Percentiles rank a stretch among this genome's conserved stretches.
phyloP scores from a whole-genome alignment of 1,140 invertebrate species.

The Dinoponera quadriceps region DNA sequence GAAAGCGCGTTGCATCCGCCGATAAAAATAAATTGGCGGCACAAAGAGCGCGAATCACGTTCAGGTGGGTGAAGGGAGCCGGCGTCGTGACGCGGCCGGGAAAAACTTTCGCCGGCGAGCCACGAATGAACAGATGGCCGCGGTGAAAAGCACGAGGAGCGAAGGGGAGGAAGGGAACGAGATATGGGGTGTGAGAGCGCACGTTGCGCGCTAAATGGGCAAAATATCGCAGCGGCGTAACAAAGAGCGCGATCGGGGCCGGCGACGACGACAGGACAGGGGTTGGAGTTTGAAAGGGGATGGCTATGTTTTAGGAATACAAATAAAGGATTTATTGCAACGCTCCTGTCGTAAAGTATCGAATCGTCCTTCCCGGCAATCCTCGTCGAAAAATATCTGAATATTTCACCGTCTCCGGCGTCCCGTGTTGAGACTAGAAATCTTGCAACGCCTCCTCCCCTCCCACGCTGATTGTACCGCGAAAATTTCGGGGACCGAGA shows the following conservation, averaged over 20 bases:
- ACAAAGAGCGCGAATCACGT: slow-evolving; percentile 1
- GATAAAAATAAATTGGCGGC: slow-evolving; percentile 31
- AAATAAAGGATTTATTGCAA: slow-evolving; percentile 63
- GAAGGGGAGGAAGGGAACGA: not conserved
- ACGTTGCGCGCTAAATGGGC: not conserved
- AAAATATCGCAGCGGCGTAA: slow-evolving; percentile 20
- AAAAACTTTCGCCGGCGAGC: not conserved
- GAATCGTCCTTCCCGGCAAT: no score
- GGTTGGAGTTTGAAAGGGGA: not conserved
- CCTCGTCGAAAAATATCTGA: not conserved
- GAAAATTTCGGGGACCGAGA: not conserved
- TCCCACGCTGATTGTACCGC: not conserved
- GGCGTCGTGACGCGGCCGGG: not conserved
- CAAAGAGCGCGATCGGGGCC: not conserved
- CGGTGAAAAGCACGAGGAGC: not conserved
- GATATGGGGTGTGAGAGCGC: not conserved
- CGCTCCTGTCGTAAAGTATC: slow-evolving; percentile 30
- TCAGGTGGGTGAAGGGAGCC: slow-evolving; percentile 9
- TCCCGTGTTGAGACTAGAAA: not conserved
- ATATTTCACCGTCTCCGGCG: not conserved
- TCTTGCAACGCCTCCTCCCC: not conserved
- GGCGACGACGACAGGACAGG: not conserved
- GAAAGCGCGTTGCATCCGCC: not conserved
- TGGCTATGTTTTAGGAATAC: slow-evolving; percentile 29
- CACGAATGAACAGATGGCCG: not conserved